Evolutionary conservation across 2,888 invertebrate species (phyloP).

Genomic region (Drosophila paramelanica): DNA sequence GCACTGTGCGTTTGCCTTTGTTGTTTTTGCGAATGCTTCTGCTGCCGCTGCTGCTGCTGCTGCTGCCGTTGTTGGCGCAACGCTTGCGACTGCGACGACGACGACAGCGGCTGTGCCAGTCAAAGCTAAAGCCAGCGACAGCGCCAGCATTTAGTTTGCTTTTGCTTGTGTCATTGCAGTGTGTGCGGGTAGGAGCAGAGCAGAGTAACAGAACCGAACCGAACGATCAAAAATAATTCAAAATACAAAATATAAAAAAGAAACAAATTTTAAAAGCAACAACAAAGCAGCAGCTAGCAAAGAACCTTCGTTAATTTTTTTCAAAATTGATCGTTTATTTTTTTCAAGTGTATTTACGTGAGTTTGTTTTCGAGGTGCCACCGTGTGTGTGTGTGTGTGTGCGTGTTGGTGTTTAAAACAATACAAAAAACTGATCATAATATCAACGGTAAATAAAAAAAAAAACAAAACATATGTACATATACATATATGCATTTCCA

Average conservation of each 20-base stretch:
- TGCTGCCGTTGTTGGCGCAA: constrained; percentile 23
- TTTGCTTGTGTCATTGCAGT: constrained; percentile 79
- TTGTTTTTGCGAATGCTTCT: constrained; percentile 66
- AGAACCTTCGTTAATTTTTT: constrained; percentile 31
- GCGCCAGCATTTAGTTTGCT: constrained; percentile 72
- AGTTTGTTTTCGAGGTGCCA: constrained; percentile 12
- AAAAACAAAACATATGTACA: constrained; percentile 17
- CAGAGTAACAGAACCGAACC: constrained; percentile 30
- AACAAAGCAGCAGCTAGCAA: constrained; percentile 26
- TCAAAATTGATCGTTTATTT: constrained; percentile 30
- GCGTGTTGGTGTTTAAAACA: constrained; percentile 4
- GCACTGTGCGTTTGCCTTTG: constrained; percentile 59
- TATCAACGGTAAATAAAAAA: constrained; percentile 39
- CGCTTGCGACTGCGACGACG: constrained; percentile 22
- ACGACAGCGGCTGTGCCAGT: constrained; percentile 45
- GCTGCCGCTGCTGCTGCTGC: constrained; percentile 32
- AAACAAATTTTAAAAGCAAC: constrained; percentile 1
- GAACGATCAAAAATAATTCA: constrained; percentile 38
- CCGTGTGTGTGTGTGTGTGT: constrained; percentile 11
- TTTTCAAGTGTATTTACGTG: constrained; percentile 48
- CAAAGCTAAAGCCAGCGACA: constrained; percentile 59
- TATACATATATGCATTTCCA: not conserved
- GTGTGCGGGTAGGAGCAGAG: constrained; percentile 71
- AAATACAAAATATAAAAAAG: constrained; percentile 30
- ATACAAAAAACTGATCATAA: constrained; percentile 33